Evolutionary conservation across 2,888 invertebrate species (phyloP).

Genomic region (Cryptocephalus primarius): DNA sequence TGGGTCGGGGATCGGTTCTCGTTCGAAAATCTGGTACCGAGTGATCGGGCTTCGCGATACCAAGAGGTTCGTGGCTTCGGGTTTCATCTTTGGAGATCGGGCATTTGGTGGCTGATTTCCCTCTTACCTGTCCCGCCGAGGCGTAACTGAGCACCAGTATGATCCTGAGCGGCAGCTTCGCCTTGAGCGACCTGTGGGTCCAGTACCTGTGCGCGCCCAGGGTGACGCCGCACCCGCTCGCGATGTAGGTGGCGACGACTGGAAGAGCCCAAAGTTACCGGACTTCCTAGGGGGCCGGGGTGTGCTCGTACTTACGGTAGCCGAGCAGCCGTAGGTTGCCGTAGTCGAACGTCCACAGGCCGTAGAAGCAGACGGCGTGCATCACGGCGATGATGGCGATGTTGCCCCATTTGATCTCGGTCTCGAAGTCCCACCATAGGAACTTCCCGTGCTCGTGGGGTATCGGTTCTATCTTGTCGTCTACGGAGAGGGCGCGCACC

Average conservation of each 20-base stretch:
- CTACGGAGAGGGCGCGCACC: no score
- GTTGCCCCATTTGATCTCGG: constrained; percentile 19
- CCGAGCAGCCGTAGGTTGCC: no score
- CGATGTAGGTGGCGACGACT: constrained; percentile 31
- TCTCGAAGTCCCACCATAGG: constrained; percentile 20
- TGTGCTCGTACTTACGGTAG: no score
- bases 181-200: constrained; percentile 89
- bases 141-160: constrained; percentile 72
- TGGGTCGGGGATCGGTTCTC: no score
- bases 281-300: no score
- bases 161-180: constrained; percentile 69
- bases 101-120: not conserved
- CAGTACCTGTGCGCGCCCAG: constrained; percentile 91
- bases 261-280: constrained; percentile 3
- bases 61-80: no score
- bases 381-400: constrained; percentile 13
- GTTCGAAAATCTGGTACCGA: no score
- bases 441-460: constrained; percentile 5
- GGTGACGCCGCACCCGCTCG: constrained; percentile 76
- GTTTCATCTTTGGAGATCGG: no score
- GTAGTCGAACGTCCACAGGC: constrained; percentile 7
- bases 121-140: constrained; percentile 44
- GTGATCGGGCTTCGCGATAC: no score
- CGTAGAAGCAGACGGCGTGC: constrained; percentile 14
- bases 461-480: no score